Percentiles rank a stretch among this genome's conserved stretches.
These are phyloP conservation scores for Hypena proboscidalis DNA, from an alignment of 2,888 invertebrate species.

Conservation along the genomic window DNA sequence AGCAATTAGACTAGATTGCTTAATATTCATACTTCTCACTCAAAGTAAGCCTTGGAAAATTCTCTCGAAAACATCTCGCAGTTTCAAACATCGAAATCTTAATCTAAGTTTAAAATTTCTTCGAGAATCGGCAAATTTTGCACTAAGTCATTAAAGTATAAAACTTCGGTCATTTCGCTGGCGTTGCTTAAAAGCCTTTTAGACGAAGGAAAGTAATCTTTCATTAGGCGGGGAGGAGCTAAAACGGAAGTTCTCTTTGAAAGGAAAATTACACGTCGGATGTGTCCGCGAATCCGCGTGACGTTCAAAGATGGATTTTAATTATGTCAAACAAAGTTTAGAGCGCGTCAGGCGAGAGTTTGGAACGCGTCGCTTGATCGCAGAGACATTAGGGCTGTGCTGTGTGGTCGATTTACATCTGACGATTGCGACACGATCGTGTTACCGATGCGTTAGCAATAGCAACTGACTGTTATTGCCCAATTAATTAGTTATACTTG, in stretches of 20 bases:
- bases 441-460: too few relatives aligned
- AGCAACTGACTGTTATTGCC: too few relatives aligned
- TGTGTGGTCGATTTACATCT: too few relatives aligned
- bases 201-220: constrained; percentile 84
- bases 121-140: constrained; percentile 83
- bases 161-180: constrained; percentile 84
- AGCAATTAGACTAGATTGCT: constrained; percentile 79
- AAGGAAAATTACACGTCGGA: constrained; percentile 84
- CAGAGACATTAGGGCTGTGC: too few relatives aligned
- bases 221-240: constrained; percentile 83
- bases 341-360: constrained; percentile 65
- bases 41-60: constrained; percentile 67
- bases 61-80: constrained; percentile 75
- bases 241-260: constrained; percentile 85
- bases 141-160: constrained; percentile 86
- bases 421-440: too few relatives aligned
- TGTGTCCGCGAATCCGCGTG: constrained; percentile 74
- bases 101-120: constrained; percentile 85
- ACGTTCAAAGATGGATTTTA: constrained; percentile 81
- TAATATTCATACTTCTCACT: constrained; percentile 78
- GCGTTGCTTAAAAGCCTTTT: constrained; percentile 86
- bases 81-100: constrained; percentile 82
- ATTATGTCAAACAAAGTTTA: constrained; percentile 82
- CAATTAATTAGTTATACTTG: too few relatives aligned
- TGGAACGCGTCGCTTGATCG: constrained; percentile 19